Evolutionary conservation across 2,888 invertebrate species (phyloP).

Genomic region (Pristionchus fissidentatus): DNA sequence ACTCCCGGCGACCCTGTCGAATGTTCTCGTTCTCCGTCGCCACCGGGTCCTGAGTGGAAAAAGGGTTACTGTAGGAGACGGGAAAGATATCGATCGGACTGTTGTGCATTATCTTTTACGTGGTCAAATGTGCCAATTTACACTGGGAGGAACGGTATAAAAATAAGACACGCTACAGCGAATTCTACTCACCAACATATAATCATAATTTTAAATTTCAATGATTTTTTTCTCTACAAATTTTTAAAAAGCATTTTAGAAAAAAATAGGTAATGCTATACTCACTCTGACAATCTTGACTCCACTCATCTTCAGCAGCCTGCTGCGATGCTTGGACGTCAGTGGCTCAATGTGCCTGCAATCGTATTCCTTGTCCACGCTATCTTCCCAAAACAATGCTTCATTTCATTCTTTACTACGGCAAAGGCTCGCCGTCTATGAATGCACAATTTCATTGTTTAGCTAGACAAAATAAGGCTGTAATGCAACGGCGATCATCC

Average conservation of each 20-base stretch:
- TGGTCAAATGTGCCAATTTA: neutral
- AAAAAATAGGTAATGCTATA: no score
- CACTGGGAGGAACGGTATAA: neutral
- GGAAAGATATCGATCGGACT: no score
- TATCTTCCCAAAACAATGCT: neutral
- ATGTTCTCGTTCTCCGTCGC: slow-evolving; percentile 39
- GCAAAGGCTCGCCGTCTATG: no score
- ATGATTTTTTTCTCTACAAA: no score
- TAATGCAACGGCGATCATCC: no score
- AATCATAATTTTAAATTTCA: no score
- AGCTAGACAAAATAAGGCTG: no score
- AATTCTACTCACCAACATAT: neutral
- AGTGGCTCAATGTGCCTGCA: slow-evolving; percentile 31
- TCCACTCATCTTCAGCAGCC: neutral
- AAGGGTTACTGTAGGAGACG: neutral
- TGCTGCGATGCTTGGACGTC: slow-evolving; percentile 3
- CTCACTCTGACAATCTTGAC: slow-evolving; percentile 11
- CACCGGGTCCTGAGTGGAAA: neutral
- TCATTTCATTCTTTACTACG: no score
- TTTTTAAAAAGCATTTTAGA: no score
- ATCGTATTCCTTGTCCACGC: no score
- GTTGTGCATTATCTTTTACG: neutral
- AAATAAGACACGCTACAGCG: neutral
- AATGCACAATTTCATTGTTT: no score
- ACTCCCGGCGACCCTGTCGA: slow-evolving; percentile 51